phyloP scores from a whole-genome alignment of 2,797 vertebrate genomes.

The Sebastes iracundus region DNA sequence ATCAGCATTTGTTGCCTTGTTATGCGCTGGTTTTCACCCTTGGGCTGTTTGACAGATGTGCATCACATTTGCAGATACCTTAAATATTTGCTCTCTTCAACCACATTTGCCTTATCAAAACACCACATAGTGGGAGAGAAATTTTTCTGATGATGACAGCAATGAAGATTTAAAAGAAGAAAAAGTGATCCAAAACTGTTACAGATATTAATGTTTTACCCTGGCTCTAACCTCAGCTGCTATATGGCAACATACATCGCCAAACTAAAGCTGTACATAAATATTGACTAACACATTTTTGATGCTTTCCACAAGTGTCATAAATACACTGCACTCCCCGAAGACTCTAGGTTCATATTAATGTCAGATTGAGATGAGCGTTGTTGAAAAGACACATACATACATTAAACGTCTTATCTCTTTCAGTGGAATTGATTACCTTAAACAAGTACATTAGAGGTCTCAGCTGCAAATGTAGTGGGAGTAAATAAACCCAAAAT shows the following conservation, averaged over 20 bases:
- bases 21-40: conserved; percentile 84
- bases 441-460: not conserved
- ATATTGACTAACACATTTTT: conserved; percentile 41
- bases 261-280: conserved; percentile 28
- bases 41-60: conserved; percentile 87
- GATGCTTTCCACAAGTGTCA: conserved; percentile 32
- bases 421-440: not conserved
- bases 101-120: conserved; percentile 79
- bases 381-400: not conserved
- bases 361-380: conserved; percentile 10
- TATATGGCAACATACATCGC: conserved; percentile 1
- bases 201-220: conserved; percentile 44
- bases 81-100: conserved; percentile 84
- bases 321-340: conserved; percentile 22
- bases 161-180: conserved; percentile 41
- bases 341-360: conserved; percentile 9
- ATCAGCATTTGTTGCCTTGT: conserved; percentile 94
- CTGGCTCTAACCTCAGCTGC: conserved; percentile 25
- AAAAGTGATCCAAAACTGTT: conserved; percentile 48
- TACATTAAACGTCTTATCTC: not conserved
- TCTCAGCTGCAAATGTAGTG: not conserved
- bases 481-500: not conserved
- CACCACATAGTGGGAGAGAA: conserved; percentile 62
- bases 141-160: conserved; percentile 72
- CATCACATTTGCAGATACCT: conserved; percentile 84